Base-by-base conservation (phyloP, 2,797 vertebrate genomes). In the Trichosurus vulpecula region DNA sequence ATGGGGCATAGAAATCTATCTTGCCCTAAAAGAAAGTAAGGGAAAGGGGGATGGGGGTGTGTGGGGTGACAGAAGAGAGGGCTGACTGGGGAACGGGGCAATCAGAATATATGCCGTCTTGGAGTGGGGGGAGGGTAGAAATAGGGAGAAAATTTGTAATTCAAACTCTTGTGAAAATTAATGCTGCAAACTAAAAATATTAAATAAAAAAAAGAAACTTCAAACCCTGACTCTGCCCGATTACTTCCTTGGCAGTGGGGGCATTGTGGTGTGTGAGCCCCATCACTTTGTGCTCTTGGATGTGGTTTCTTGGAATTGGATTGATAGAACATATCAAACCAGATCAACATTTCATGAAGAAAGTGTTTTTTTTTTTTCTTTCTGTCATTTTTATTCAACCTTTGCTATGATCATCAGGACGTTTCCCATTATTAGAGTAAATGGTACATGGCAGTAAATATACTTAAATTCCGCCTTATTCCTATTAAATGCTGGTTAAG, bases 281-380 rank as follows among this genome's bases (percentile, higher is more conserved):
- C 58, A 0, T 35, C 31, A 87, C 0, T 41, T 90, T 41, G 55
- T 92, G 3, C 74, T 54, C 41, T 87, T 54, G 56, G 57, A 1
- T 95, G 25, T 1, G 0, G 9, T 41, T 74, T n/a, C 35, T 41
- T 41, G 66, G 16, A n/a, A 22, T 19, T 22, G 0, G 66, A 47
- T 41, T 22, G 81, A 91, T 61, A 12, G 16, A 10, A 47, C 14
- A 35, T 93, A 52, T 47, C 61, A 94, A 94, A 56, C 58, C 57
- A 92, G 53, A 92, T 30, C 22, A 87, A 0, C 66, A 52, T 93
- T 92, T 95, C 14, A 93, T 90, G 93, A 92, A 94, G 47, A 93
- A 92, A 92, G n/a, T 90, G 27, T 90, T 27, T 41, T 54, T 96
- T n/a, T 54, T 96, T 93, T 92, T 11, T 56, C n/a, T 91, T 93